These are phyloP conservation scores for Drosophila colorata DNA, from an alignment of 2,888 invertebrate species.

Conservation along the genomic window DNA sequence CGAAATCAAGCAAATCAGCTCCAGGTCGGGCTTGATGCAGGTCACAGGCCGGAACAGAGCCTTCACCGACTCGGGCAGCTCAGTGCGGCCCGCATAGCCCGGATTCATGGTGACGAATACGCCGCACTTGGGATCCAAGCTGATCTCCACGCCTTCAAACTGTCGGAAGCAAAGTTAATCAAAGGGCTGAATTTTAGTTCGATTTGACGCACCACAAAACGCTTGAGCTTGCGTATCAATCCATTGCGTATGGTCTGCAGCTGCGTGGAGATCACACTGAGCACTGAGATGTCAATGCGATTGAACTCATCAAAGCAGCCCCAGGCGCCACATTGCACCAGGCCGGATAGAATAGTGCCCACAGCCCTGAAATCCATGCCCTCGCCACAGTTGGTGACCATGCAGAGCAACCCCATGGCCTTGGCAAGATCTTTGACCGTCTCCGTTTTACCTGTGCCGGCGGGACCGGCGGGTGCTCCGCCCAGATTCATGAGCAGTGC, in stretches of 20 bases:
- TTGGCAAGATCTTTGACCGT: conserved; percentile 96
- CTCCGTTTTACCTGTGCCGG: conserved; percentile 91
- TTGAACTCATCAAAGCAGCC: conserved; percentile 98
- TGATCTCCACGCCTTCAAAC: conserved; percentile 94
- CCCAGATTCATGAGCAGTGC: conserved; percentile 96
- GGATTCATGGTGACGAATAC: conserved; percentile 99
- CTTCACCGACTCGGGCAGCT: conserved; percentile 96
- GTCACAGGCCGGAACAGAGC: conserved; percentile 96
- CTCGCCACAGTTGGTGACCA: conserved; percentile 97
- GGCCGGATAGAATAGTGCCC: conserved; percentile 89
- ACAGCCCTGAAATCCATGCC: conserved; percentile 96
- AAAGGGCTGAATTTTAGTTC: fast-evolving
- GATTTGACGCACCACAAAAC: conserved; percentile 89
- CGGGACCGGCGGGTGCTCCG: conserved; percentile 93
- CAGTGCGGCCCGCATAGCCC: conserved; percentile 96
- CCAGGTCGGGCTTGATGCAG: conserved; percentile 95
- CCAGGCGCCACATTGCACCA: conserved; percentile 91
- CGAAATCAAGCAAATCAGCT: conserved; percentile 96
- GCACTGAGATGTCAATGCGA: conserved; percentile 95
- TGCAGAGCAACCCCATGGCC: conserved; percentile 92
- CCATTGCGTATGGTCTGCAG: conserved; percentile 95
- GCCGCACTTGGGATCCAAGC: conserved; percentile 93
- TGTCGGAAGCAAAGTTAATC: conserved; percentile 75
- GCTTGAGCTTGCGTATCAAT: conserved; percentile 90
- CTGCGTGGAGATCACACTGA: conserved; percentile 97